These are phyloP conservation scores for Ictidomys tridecemlineatus DNA, from an alignment of 2,113 vertebrate genomes.

Conservation along the genomic window DNA sequence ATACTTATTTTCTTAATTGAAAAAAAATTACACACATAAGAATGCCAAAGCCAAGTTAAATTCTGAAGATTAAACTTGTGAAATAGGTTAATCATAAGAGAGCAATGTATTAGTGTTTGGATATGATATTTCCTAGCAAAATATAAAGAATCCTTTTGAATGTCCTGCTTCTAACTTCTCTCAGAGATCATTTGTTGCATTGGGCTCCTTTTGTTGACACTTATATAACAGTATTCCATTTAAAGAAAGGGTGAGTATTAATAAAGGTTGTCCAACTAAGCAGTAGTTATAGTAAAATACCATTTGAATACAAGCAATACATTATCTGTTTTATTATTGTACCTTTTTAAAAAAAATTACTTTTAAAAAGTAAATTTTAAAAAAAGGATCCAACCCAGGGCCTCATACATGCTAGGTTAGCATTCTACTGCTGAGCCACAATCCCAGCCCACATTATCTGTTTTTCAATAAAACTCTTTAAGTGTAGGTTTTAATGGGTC, in stretches of 20 bases:
- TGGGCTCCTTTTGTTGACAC: slow-evolving; percentile 72
- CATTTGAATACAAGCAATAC: slow-evolving; percentile 72
- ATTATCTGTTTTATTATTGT: slow-evolving; percentile 27
- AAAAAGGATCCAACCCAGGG: no score
- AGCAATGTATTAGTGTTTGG: slow-evolving; percentile 67
- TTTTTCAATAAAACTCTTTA: slow-evolving; percentile 62
- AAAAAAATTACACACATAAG: neutral
- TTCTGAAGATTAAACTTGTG: slow-evolving; percentile 79
- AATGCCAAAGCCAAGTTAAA: slow-evolving; percentile 80
- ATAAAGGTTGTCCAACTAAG: slow-evolving; percentile 73
- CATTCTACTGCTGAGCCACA: no score
- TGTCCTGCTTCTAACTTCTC: slow-evolving; percentile 66
- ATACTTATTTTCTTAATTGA: slow-evolving; percentile 78
- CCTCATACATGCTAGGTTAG: no score
- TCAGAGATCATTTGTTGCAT: slow-evolving; percentile 4
- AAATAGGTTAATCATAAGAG: slow-evolving; percentile 77
- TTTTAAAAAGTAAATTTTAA: no score
- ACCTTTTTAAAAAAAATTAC: no score
- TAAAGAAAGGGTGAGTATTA: neutral
- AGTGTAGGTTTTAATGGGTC: slow-evolving; percentile 69
- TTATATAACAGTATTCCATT: slow-evolving; percentile 65
- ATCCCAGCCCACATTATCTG: neutral
- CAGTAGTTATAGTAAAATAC: slow-evolving; percentile 74
- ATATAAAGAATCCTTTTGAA: slow-evolving; percentile 78
- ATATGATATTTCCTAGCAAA: slow-evolving; percentile 77